These are phyloP conservation scores for Drosophila setosimentum DNA, from an alignment of 2,888 invertebrate genomes.

Conservation along the genomic window DNA sequence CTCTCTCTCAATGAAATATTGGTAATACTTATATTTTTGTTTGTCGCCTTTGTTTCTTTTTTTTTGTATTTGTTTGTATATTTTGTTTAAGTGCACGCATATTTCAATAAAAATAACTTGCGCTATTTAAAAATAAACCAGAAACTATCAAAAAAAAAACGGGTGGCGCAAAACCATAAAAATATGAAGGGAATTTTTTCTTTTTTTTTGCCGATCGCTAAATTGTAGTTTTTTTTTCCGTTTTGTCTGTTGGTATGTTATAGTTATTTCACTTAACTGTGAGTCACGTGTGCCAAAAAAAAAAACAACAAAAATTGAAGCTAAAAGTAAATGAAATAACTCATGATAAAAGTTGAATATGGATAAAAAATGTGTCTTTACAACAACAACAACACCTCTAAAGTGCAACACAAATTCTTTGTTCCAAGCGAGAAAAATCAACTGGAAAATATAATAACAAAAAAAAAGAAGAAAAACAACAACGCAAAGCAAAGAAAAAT, in stretches of 20 bases:
- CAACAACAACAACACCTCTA: slow-evolving; percentile 2
- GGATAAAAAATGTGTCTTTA: neutral
- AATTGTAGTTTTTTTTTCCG: neutral
- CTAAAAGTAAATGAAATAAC: slow-evolving; percentile 1
- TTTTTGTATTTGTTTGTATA: slow-evolving; percentile 9
- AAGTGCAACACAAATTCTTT: slow-evolving; percentile 18
- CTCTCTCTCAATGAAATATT: slow-evolving; percentile 52
- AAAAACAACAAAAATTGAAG: neutral
- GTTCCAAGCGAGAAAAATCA: slow-evolving; percentile 1
- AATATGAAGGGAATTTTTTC: slow-evolving; percentile 4
- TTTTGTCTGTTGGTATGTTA: neutral
- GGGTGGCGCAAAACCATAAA: slow-evolving; percentile 11
- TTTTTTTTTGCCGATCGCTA: slow-evolving; percentile 5
- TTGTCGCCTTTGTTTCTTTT: slow-evolving; percentile 5
- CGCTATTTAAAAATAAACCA: slow-evolving; percentile 37
- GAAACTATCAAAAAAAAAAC: slow-evolving; percentile 11
- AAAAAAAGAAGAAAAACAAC: slow-evolving; percentile 8
- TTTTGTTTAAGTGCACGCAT: slow-evolving; percentile 25
- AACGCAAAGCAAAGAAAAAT: slow-evolving; percentile 24
- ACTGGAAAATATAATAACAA: slow-evolving; percentile 3
- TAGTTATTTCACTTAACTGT: slow-evolving; percentile 36
- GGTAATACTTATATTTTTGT: slow-evolving; percentile 52
- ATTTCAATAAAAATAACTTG: slow-evolving; percentile 43
- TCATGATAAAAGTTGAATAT: neutral
- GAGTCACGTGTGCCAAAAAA: slow-evolving; percentile 56